Base-by-base conservation (phyloP, 2,888 invertebrate genomes). In the Hedya salicella region DNA sequence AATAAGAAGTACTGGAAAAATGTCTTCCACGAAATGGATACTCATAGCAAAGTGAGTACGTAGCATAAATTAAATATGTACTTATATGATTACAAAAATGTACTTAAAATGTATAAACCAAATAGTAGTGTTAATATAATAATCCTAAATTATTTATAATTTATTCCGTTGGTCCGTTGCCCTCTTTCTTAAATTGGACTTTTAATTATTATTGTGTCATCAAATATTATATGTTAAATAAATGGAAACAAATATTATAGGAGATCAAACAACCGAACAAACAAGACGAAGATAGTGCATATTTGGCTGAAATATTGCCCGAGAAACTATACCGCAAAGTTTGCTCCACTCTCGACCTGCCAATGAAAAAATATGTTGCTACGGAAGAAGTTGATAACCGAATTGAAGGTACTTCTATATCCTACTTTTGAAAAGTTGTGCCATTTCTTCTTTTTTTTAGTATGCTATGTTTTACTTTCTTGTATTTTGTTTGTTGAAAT, bases 1-100 rank as follows among this genome's bases (percentile, higher is more conserved):
- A 88, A 88, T 65, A 91, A 81, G 72, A 80, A 78, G 68, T 90
- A 91, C 73, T 92, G 92, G 92, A 76, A 75, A 14, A 74, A 71
- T 60, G 74, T 87, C n/a, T 85, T 91, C 56, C 60, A 78, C 30
- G 70, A 81, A 64, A 71, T 89, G 16, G 80, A 87, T 67, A 69
- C 71, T 11, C 49, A 65, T 9, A 36, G 69, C 36, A 67, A 72
- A 11, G 73, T 76, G 40, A 73, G 88, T 88, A 71, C 79, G 85
- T 59, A 3, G n/a, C n/a, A n/a, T n/a, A n/a, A n/a, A n/a, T n/a
- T n/a, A n/a, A n/a, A n/a, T n/a, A n/a, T n/a, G n/a, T n/a, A n/a
- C n/a, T n/a, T n/a, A n/a, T n/a, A n/a, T n/a, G n/a, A n/a, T n/a
- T n/a, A n/a, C n/a, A n/a, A 25, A 25, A 25, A 25, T 25, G 25